Evolutionary conservation across 1,140 invertebrate species (phyloP).

Genomic region (Aphelenchoides fujianensis): DNA sequence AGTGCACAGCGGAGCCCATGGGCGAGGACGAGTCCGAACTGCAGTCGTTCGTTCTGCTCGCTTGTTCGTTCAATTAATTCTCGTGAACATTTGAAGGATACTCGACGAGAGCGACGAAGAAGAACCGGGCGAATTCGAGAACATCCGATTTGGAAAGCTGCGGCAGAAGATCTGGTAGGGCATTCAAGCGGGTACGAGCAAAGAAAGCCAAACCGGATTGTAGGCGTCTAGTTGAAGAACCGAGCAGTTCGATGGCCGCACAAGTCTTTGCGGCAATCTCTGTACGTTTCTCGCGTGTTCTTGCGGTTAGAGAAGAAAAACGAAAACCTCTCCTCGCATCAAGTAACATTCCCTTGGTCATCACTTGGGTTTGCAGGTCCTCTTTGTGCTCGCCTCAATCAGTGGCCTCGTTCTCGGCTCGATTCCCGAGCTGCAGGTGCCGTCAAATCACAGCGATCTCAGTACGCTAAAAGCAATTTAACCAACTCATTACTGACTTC

Average conservation of each 20-base stretch:
- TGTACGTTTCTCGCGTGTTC: too few relatives aligned
- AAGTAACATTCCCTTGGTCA: too few relatives aligned
- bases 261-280: slow-evolving; percentile 50
- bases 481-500: slow-evolving; percentile 5
- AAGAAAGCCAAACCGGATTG: too few relatives aligned
- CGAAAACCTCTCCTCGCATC: too few relatives aligned
- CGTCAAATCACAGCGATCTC: too few relatives aligned
- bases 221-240: background rate
- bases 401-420: slow-evolving; percentile 49
- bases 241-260: slow-evolving; percentile 39
- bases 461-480: background rate
- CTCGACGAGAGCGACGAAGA: slow-evolving; percentile 22
- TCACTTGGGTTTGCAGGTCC: too few relatives aligned
- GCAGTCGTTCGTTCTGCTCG: too few relatives aligned
- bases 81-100: too few relatives aligned
- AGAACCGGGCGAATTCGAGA: slow-evolving; percentile 39
- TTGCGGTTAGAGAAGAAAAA: too few relatives aligned
- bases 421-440: slow-evolving; percentile 48
- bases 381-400: slow-evolving; percentile 53
- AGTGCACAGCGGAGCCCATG: slow-evolving; percentile 25
- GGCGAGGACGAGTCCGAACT: slow-evolving; percentile 24
- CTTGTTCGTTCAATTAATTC: too few relatives aligned
- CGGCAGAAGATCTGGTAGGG: slow-evolving; percentile 47
- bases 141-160: slow-evolving; percentile 40
- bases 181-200: slow-evolving; percentile 52